Evolutionary conservation across 2,113 vertebrate genomes (phyloP).

Genomic region (Campylorhamphus procurvoides): DNA sequence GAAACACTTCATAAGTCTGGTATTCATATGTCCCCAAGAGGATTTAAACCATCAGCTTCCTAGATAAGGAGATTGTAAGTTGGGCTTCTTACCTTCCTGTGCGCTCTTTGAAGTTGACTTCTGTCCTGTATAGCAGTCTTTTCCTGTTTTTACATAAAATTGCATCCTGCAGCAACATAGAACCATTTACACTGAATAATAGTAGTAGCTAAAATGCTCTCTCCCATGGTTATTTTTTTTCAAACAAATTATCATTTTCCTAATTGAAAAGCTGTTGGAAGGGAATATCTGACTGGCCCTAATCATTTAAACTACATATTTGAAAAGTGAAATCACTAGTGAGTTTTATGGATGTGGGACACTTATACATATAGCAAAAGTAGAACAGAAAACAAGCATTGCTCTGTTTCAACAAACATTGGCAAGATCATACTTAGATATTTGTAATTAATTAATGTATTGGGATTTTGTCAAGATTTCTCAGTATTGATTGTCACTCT

Average conservation of each 20-base stretch:
- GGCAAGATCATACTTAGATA: not conserved
- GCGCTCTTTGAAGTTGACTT: not conserved
- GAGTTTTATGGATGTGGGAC: not conserved
- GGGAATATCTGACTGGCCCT: not conserved
- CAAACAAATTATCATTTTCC: not conserved
- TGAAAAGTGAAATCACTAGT: not conserved
- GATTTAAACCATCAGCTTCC: not conserved
- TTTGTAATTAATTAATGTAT: not conserved
- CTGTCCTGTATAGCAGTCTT: not conserved
- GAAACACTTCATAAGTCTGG: not conserved
- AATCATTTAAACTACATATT: not conserved
- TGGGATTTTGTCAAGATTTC: conserved; percentile 17
- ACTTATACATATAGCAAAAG: not conserved
- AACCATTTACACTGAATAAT: not conserved
- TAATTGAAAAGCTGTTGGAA: not conserved
- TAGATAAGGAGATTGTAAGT: not conserved
- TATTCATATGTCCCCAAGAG: not conserved
- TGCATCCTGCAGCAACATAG: not conserved
- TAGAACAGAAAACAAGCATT: not conserved
- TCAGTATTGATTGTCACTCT: conserved; percentile 34
- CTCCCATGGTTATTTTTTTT: accelerated
- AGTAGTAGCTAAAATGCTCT: not conserved
- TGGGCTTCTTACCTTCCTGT: not conserved
- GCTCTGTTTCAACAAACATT: not conserved
- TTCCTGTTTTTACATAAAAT: not conserved